These are phyloP conservation scores for Geodia barretti DNA, from an alignment of 37 sponge, comb jelly and placozoan species.

Conservation along the genomic window DNA sequence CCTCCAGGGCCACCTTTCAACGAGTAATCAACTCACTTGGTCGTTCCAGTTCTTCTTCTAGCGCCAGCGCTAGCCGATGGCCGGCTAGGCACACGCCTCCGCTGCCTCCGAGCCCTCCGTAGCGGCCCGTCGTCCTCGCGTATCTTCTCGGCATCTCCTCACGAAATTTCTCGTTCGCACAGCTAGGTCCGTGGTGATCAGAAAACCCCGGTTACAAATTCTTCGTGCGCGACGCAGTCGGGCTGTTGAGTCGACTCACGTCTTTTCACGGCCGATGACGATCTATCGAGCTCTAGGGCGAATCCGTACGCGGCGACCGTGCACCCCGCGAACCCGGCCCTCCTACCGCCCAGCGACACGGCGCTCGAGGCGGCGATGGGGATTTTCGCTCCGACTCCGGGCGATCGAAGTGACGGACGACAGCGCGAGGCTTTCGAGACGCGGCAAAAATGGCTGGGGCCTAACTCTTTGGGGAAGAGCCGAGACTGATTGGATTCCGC, in stretches of 20 bases:
- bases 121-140: conserved; percentile 6
- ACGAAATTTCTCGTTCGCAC: no score
- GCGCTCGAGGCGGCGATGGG: background rate
- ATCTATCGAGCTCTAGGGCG: no score
- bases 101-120: no score
- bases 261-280: no score
- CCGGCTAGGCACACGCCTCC: no score
- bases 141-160: conserved; percentile 38
- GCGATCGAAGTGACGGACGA: background rate
- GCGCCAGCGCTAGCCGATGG: conserved; percentile 25
- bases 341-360: conserved; percentile 3
- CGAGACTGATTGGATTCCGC: background rate
- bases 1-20: no score
- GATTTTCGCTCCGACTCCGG: background rate
- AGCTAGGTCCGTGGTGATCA: no score
- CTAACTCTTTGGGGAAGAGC: conserved; percentile 28
- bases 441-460: conserved; percentile 1
- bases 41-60: conserved; percentile 13
- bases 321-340: no score
- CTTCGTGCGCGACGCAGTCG: no score
- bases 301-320: no score
- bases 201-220: no score
- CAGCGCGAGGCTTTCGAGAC: background rate
- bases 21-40: conserved; percentile 34
- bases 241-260: no score